These are phyloP conservation scores for Agelas oroides DNA, from an alignment of 37 sponge, comb jelly and placozoan genomes.

Conservation along the genomic window DNA sequence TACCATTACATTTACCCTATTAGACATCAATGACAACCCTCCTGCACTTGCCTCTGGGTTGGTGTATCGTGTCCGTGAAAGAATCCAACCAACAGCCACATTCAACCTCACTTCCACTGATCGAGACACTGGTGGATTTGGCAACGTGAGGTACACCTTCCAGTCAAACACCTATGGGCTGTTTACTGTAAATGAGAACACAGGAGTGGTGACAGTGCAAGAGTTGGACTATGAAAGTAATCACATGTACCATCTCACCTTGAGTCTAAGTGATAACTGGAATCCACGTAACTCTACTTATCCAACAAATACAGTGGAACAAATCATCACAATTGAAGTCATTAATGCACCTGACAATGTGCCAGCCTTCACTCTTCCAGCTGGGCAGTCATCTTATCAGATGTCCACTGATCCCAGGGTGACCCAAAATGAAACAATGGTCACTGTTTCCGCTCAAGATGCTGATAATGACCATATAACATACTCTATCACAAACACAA, in stretches of 20 bases:
- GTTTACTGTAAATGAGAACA: not conserved
- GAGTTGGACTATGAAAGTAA: constrained; percentile 50
- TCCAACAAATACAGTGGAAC: not conserved
- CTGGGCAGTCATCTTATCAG: not conserved
- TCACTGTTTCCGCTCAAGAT: constrained; percentile 28
- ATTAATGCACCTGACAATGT: constrained; percentile 41
- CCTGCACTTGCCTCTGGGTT: constrained; percentile 33
- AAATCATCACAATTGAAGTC: constrained; percentile 16
- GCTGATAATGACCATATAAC: constrained; percentile 18
- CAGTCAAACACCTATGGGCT: not conserved
- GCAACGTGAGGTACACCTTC: not conserved
- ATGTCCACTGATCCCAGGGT: constrained; percentile 36
- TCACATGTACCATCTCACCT: not conserved
- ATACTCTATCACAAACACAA: not conserved
- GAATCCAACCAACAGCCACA: constrained; percentile 9
- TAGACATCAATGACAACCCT: constrained; percentile 68
- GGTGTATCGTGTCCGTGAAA: constrained; percentile 10
- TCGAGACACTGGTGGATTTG: constrained; percentile 27
- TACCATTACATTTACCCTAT: not conserved
- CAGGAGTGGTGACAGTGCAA: not conserved
- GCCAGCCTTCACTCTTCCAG: constrained; percentile 33
- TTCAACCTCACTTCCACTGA: constrained; percentile 24
- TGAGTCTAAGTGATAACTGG: not conserved
- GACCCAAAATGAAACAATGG: not conserved
- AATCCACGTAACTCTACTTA: not conserved